Evolutionary conservation across 2,888 invertebrate species (phyloP).

Genomic region (Yponomeuta cagnagella): DNA sequence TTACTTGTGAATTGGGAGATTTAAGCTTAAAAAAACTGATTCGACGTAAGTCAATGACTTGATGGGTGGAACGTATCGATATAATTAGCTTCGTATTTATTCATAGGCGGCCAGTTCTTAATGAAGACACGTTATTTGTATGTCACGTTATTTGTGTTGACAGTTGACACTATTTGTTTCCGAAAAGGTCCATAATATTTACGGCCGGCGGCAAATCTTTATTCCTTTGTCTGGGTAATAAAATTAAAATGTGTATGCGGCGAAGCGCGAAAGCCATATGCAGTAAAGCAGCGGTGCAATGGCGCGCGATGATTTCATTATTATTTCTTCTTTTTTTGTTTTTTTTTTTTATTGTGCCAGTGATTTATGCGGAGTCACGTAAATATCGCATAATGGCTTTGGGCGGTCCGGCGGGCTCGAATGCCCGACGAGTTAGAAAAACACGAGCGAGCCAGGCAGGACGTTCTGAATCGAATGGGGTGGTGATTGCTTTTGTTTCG

Average conservation of each 20-base stretch:
- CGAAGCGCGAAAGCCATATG: constrained; percentile 48
- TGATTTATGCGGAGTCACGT: constrained; percentile 55
- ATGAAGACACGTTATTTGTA: constrained; percentile 8
- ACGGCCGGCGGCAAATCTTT: constrained; percentile 30
- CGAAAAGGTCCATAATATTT: constrained; percentile 25
- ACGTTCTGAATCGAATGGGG: constrained; percentile 12
- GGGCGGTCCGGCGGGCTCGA: constrained; percentile 23
- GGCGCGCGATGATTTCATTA: constrained; percentile 44
- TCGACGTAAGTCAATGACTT: background rate
- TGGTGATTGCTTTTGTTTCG: constrained; percentile 13
- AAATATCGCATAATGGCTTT: constrained; percentile 37
- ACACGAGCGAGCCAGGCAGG: background rate
- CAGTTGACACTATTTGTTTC: constrained; percentile 22
- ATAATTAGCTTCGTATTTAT: constrained; percentile 6
- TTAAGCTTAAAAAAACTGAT: constrained; percentile 2
- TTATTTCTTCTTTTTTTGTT: constrained; percentile 32
- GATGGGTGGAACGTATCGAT: constrained; percentile 4
- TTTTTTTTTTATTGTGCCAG: constrained; percentile 30
- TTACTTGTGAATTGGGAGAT: constrained; percentile 8
- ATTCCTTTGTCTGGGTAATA: constrained; percentile 23
- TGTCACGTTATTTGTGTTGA: background rate
- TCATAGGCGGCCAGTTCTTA: constrained; percentile 1
- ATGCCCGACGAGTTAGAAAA: constrained; percentile 20
- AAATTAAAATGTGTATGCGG: constrained; percentile 46
- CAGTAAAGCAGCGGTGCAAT: constrained; percentile 42